phyloP scores from a whole-genome alignment of 2,888 invertebrate species.

The Noctuana brunneofusca region DNA sequence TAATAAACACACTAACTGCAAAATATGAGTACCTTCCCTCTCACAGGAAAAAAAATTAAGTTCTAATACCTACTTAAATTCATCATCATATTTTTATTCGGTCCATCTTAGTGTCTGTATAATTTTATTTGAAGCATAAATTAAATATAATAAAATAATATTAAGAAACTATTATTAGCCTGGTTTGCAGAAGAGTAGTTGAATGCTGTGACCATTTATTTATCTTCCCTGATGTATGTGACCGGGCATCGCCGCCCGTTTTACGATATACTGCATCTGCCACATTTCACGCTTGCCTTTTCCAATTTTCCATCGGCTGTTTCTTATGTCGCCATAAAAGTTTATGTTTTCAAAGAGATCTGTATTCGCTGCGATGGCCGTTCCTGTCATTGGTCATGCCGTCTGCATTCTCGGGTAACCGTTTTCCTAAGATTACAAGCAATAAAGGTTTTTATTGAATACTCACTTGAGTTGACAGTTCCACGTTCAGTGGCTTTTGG shows the following conservation, averaged over 20 bases:
- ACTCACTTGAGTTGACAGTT: constrained; percentile 35
- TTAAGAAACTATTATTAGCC: background rate
- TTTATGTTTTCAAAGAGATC: constrained; percentile 71
- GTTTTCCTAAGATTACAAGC: constrained; percentile 23
- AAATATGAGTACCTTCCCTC: too few relatives aligned
- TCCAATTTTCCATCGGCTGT: constrained; percentile 73
- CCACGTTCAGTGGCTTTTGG: background rate
- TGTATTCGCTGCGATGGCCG: constrained; percentile 61
- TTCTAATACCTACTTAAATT: too few relatives aligned
- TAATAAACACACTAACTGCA: too few relatives aligned
- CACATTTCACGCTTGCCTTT: constrained; percentile 76
- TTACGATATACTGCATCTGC: constrained; percentile 67
- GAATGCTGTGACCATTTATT: constrained; percentile 41
- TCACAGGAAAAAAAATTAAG: too few relatives aligned
- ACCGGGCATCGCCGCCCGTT: constrained; percentile 48
- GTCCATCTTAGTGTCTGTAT: too few relatives aligned
- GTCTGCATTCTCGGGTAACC: constrained; percentile 41
- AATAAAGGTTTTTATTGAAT: constrained; percentile 30
- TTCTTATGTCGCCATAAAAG: constrained; percentile 70
- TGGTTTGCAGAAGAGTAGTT: constrained; percentile 22
- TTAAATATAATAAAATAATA: too few relatives aligned
- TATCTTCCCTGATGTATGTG: constrained; percentile 46
- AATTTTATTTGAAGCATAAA: too few relatives aligned
- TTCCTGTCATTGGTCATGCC: constrained; percentile 71
- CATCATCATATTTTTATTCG: too few relatives aligned